A percentile compares a stretch with the other conserved stretches of the same genome.
Conservation (phyloP, 2,797 vertebrate genomes). For the Varecia variegata region DNA sequence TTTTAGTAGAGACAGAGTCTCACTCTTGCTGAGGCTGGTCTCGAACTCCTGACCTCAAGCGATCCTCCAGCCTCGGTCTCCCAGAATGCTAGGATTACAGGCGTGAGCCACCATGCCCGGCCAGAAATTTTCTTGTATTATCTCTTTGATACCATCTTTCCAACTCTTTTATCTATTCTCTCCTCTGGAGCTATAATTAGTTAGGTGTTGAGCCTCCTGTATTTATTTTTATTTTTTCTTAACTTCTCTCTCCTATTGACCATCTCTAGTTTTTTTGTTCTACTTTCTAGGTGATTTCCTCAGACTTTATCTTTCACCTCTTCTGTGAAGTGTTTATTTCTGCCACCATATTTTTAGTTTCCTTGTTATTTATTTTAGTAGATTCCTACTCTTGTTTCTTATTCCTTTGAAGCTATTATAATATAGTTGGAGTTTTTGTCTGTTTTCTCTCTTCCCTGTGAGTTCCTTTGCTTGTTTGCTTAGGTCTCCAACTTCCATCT, state of each 20-base stretch:
- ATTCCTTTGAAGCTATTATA: not conserved
- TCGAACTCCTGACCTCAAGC: too few relatives aligned
- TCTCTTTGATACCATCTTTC: not conserved
- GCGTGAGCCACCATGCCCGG: too few relatives aligned
- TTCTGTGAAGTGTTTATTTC: not conserved
- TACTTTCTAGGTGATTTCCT: not conserved
- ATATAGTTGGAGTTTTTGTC: not conserved
- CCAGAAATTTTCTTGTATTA: not conserved
- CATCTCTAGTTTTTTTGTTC: not conserved
- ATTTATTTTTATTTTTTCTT: not conserved
- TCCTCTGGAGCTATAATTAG: not conserved
- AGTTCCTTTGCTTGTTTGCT: not conserved
- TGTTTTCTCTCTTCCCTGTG: not conserved
- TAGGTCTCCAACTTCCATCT: not conserved
- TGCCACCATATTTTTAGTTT: not conserved
- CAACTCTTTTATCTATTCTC: not conserved
- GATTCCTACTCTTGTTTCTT: not conserved
- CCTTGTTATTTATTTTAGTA: not conserved
- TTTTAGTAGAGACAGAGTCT: too few relatives aligned
- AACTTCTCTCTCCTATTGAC: not conserved
- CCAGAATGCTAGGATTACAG: too few relatives aligned
- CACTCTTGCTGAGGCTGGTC: too few relatives aligned
- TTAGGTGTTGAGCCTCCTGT: not conserved
- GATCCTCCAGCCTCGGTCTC: too few relatives aligned
- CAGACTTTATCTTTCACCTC: not conserved